Percentiles rank a stretch among this genome's conserved stretches.
Evolutionary conservation across 2,797 vertebrate genomes (phyloP).

Genomic region (Falco concolor): DNA sequence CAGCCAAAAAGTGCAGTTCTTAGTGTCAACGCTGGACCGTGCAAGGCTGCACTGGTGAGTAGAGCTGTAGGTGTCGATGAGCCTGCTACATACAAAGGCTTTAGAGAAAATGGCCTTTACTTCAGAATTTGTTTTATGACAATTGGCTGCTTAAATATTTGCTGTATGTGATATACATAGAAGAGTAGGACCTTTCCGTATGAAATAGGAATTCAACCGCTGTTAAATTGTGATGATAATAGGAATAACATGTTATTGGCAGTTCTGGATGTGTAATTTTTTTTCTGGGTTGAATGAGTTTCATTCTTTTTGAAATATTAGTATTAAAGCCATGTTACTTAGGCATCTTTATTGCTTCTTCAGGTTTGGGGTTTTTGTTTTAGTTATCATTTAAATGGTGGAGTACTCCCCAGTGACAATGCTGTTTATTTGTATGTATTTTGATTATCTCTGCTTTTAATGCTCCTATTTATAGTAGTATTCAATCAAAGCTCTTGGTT

Average conservation of each 20-base stretch:
- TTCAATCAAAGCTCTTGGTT: neutral
- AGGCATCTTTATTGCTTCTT: neutral
- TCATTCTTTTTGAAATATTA: neutral
- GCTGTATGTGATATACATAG: fast-evolving
- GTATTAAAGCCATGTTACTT: neutral
- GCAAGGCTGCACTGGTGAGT: neutral
- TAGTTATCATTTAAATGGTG: neutral
- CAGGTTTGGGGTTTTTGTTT: neutral
- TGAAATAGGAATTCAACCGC: neutral
- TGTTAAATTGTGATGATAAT: neutral
- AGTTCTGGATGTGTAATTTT: neutral
- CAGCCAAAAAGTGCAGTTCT: neutral
- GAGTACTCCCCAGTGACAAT: neutral
- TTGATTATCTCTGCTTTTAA: neutral
- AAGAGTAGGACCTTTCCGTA: neutral
- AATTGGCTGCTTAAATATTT: neutral
- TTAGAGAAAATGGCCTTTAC: neutral
- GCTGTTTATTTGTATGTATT: neutral
- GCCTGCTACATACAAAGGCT: neutral
- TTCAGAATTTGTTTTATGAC: neutral
- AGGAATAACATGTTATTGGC: neutral
- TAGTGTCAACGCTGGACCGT: neutral
- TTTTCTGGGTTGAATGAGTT: neutral
- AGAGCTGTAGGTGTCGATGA: neutral
- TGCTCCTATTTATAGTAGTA: neutral